These are phyloP conservation scores for Lycophotia porphyrea DNA, from an alignment of 2,888 invertebrate genomes.

Conservation along the genomic window DNA sequence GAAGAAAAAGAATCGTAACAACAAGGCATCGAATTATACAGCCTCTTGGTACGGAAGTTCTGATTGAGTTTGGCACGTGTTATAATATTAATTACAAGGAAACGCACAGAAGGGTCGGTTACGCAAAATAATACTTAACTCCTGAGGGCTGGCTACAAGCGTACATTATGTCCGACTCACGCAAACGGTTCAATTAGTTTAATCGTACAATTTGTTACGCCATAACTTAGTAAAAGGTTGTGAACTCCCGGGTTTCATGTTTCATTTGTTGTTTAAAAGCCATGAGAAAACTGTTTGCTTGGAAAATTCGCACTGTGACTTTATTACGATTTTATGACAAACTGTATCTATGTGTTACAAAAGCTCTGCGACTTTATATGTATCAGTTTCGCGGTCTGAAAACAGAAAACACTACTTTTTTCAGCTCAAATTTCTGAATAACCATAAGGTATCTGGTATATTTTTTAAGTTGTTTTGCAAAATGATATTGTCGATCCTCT, in stretches of 20 bases:
- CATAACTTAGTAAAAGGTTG: conserved; percentile 49
- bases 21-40: conserved; percentile 37
- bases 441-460: too few species aligned
- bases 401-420: too few species aligned
- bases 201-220: conserved; percentile 50
- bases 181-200: conserved; percentile 54
- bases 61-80: conserved; percentile 51
- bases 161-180: conserved; percentile 49
- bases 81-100: conserved; percentile 56
- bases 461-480: too few species aligned
- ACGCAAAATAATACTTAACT: conserved; percentile 48
- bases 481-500: conserved; percentile 20
- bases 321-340: conserved; percentile 43
- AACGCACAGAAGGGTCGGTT: conserved; percentile 53
- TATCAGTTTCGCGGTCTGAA: too few species aligned
- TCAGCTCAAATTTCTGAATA: too few species aligned
- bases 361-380: neutral
- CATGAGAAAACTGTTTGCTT: conserved; percentile 1
- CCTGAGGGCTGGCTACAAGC: conserved; percentile 30
- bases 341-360: conserved; percentile 2
- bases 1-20: conserved; percentile 23
- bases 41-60: conserved; percentile 30
- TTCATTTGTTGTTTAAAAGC: conserved; percentile 35
- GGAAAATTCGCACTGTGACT: conserved; percentile 6
- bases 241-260: conserved; percentile 28